Base-by-base conservation (phyloP, 37 sponge, comb jelly and placozoan genomes). In the Corticium candelabrum region DNA sequence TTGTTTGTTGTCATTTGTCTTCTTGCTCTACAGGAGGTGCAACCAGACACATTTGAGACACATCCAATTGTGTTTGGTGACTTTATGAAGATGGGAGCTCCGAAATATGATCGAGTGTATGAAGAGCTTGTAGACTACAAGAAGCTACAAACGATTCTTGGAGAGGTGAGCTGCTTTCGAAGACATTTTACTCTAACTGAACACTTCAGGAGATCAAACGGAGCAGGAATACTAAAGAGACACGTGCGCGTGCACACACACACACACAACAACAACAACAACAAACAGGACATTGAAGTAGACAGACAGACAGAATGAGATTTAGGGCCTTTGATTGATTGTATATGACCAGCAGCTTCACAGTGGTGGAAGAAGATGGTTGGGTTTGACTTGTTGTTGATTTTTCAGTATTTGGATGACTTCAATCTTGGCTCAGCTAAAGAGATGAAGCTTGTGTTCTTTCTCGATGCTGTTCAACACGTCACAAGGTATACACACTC, bases 361-460 rank as follows among this genome's bases (percentile, higher is more conserved):
- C n/a, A n/a, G n/a, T n/a, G n/a, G n/a, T n/a, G n/a, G n/a, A n/a
- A n/a, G n/a, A n/a, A n/a, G n/a, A n/a, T n/a, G n/a, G n/a, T n/a
- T n/a, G n/a, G n/a, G n/a, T n/a, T 50, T 50, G 11, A 27, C 62
- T 50, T 50, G 11, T 50, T 34, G 33, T 15, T 70, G 29, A 68
- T 1, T 76, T 7, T 78, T 0, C 40, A 92, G 85, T 98, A 98
- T 37, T 84, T 98, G 67, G 99, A 98, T 84, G 99, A 98, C 62
- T 98, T 89, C 84, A 98, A 98, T 77, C 82, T 94, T 89, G 87
- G 80, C 57, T 89, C 86, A 69, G 76, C 99, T 2, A 94, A 94
- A 68, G 95, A 98, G 81, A 98, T 98, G 99, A 98, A 98, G 84
- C 81, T 98, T 3, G 99, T 98, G 1, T 94, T 98, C 82, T 98